A percentile compares a stretch with the other conserved stretches of the same genome.
These are phyloP conservation scores for Amiota minor DNA, from an alignment of 2,888 invertebrate species.

Conservation along the genomic window DNA sequence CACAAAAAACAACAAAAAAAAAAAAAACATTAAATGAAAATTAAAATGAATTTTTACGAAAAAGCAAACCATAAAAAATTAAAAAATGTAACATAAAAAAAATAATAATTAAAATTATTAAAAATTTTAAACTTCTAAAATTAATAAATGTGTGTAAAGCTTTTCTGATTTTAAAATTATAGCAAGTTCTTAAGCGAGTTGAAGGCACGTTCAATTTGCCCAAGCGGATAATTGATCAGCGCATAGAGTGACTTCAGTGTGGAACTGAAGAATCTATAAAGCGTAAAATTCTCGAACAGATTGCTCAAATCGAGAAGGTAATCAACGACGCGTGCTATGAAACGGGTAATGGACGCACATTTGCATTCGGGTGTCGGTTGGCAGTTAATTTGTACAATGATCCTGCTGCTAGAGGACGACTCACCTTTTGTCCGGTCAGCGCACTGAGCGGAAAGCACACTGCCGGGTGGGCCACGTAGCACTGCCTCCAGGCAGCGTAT, in stretches of 20 bases:
- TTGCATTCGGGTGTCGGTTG: conserved; percentile 61
- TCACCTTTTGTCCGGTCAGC: conserved; percentile 79
- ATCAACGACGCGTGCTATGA: conserved; percentile 70
- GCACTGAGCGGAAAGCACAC: conserved; percentile 75
- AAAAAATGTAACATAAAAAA: conserved; percentile 13
- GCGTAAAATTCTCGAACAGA: conserved; percentile 67
- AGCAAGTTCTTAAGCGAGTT: conserved; percentile 57
- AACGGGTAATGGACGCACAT: conserved; percentile 73
- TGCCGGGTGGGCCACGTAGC: conserved; percentile 75
- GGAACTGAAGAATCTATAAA: conserved; percentile 68
- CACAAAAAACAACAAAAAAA: conserved; percentile 27
- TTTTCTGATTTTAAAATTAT: conserved; percentile 42
- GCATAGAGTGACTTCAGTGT: conserved; percentile 65
- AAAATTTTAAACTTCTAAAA: no score
- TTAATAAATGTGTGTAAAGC: conserved; percentile 38
- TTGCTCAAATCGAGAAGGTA: conserved; percentile 70
- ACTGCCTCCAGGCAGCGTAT: conserved; percentile 85
- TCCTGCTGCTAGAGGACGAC: conserved; percentile 55
- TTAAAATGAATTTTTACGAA: conserved; percentile 11
- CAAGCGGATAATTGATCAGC: conserved; percentile 64
- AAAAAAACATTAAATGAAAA: conserved; percentile 31
- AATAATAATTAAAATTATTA: neutral
- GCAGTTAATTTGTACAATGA: conserved; percentile 35
- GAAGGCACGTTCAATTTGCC: conserved; percentile 57
- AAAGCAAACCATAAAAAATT: conserved; percentile 43